These are phyloP conservation scores for Cynopterus brachyotis DNA, from an alignment of 2,113 vertebrate species.

Conservation along the genomic window DNA sequence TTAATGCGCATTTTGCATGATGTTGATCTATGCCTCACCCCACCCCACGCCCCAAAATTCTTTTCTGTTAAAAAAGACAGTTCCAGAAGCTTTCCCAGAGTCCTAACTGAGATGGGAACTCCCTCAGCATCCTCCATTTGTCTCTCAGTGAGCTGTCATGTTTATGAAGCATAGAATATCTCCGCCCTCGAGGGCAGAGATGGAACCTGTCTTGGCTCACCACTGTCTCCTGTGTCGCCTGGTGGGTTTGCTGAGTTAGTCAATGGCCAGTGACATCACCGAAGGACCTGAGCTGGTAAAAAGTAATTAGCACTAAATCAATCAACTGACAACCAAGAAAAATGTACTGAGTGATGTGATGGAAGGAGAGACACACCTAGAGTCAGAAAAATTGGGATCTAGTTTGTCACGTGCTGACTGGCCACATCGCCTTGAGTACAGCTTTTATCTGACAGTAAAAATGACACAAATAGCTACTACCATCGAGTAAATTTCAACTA, in stretches of 20 bases:
- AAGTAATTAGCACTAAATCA: not conserved
- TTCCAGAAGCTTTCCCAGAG: not conserved
- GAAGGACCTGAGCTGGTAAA: not conserved
- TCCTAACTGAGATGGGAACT: fast-evolving
- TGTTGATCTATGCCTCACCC: not conserved
- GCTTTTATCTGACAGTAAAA: not conserved
- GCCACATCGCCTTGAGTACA: not conserved
- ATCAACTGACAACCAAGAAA: not conserved
- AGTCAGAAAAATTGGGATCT: not conserved
- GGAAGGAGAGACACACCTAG: not conserved
- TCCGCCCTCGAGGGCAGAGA: not conserved
- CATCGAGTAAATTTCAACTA: not conserved
- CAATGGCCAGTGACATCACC: too few relatives aligned
- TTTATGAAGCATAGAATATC: too few relatives aligned
- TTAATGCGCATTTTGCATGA: not conserved
- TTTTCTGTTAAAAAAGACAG: not conserved
- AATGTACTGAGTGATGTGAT: not conserved
- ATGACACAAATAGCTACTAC: not conserved
- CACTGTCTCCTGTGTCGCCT: not conserved
- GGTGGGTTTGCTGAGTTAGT: too few relatives aligned
- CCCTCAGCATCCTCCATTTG: not conserved
- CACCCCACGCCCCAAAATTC: not conserved
- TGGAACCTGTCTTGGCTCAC: not conserved
- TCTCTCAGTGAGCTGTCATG: not conserved
- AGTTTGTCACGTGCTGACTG: too few relatives aligned